Percentiles rank a stretch among this genome's conserved stretches.
phyloP scores from a whole-genome alignment of 1,140 invertebrate species.

The Drosophila sechellia region DNA sequence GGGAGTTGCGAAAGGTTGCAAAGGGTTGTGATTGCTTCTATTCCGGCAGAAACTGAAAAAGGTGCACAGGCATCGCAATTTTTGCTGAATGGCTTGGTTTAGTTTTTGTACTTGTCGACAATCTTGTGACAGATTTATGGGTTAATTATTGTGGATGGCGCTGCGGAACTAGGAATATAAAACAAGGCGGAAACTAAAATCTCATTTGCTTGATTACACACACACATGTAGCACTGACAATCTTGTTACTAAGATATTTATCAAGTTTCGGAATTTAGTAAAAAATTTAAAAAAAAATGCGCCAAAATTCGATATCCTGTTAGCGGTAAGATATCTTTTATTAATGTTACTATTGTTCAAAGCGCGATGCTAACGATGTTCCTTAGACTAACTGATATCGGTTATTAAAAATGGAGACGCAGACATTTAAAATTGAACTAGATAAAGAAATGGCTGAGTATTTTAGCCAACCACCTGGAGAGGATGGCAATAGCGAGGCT shows the following conservation, averaged over 20 bases:
- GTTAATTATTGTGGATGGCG: slow-evolving; percentile 64
- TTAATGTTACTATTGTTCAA: not conserved
- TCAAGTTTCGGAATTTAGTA: not conserved
- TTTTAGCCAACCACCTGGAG: not conserved
- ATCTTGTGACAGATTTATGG: slow-evolving; percentile 74
- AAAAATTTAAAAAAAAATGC: slow-evolving; percentile 3
- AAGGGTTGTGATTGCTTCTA: slow-evolving; percentile 21
- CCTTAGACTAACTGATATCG: not conserved
- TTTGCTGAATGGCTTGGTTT: slow-evolving; percentile 57
- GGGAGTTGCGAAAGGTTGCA: slow-evolving; percentile 46
- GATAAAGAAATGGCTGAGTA: not conserved
- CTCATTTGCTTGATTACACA: slow-evolving; percentile 6
- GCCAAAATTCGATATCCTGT: not conserved
- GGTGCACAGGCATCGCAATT: slow-evolving; percentile 53
- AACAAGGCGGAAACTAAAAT: not conserved
- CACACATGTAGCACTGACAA: slow-evolving; percentile 21
- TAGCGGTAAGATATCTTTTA: slow-evolving; percentile 1
- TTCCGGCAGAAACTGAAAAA: slow-evolving; percentile 22
- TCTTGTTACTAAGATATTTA: slow-evolving; percentile 4
- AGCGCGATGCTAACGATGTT: not conserved
- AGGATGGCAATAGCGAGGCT: not conserved
- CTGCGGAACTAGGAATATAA: not conserved
- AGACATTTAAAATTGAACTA: not conserved
- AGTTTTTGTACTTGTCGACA: slow-evolving; percentile 71
- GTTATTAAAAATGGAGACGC: not conserved